Percentiles rank a stretch among this genome's conserved stretches.
These are phyloP conservation scores for Antigone vipio DNA, from an alignment of 2,113 vertebrate species.

Conservation along the genomic window DNA sequence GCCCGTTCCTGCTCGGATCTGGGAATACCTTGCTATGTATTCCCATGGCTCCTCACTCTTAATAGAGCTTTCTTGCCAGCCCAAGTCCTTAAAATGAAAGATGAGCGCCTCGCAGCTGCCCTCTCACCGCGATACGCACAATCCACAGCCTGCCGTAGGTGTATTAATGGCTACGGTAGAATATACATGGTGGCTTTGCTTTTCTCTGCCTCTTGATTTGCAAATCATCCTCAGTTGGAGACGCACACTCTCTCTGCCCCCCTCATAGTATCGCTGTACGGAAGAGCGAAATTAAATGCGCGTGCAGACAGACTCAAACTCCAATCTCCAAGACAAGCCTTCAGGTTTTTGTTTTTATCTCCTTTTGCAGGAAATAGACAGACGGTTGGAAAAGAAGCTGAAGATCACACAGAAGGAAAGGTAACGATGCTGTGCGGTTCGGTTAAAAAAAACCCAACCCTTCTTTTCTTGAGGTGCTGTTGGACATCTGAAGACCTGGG, in stretches of 20 bases:
- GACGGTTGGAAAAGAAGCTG: constrained; percentile 93
- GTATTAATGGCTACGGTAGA: rapidly evolving
- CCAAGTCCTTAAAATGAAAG: neutral
- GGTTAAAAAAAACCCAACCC: neutral
- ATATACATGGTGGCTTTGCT: neutral
- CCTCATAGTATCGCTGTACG: rapidly evolving
- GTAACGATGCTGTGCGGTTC: constrained; percentile 68
- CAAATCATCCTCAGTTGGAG: neutral
- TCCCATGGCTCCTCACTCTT: neutral
- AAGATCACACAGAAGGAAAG: constrained; percentile 93
- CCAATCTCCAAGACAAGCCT: rapidly evolving
- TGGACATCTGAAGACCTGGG: neutral
- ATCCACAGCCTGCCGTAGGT: neutral
- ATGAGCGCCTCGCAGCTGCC: neutral
- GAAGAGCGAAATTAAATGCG: neutral
- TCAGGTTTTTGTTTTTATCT: constrained; percentile 16
- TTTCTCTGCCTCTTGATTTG: neutral
- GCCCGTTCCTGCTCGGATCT: rapidly evolving
- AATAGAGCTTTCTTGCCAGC: rapidly evolving
- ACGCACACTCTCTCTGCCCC: rapidly evolving
- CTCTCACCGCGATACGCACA: rapidly evolving
- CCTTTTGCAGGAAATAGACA: constrained; percentile 91
- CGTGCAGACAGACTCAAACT: neutral
- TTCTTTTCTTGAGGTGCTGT: neutral
- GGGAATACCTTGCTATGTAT: neutral